Evolutionary conservation across 2,888 invertebrate genomes (phyloP).

Genomic region (Lepas anatifera): DNA sequence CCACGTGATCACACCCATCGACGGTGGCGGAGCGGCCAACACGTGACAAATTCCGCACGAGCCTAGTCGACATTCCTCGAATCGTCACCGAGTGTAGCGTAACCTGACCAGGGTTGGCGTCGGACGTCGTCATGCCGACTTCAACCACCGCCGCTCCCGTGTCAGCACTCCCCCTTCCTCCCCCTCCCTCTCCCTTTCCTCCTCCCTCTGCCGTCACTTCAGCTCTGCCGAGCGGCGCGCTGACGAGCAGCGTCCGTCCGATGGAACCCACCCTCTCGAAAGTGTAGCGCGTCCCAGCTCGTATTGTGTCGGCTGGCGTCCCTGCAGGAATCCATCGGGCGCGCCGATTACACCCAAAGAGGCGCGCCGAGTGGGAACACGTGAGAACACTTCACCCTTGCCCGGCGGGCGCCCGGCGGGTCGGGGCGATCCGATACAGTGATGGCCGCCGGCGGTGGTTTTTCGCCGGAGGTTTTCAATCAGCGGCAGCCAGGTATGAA

Average conservation of each 20-base stretch:
- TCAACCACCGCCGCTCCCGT: background rate
- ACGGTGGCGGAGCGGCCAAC: too few relatives aligned
- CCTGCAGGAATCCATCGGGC: background rate
- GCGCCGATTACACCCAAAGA: background rate
- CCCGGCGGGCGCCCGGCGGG: background rate
- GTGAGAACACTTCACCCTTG: slow-evolving; percentile 6
- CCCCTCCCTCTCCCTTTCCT: background rate
- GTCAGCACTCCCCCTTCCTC: background rate
- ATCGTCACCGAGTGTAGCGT: too few relatives aligned
- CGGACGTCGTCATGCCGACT: too few relatives aligned
- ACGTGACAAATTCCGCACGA: too few relatives aligned
- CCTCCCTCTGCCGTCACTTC: too few relatives aligned
- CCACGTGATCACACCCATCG: too few relatives aligned
- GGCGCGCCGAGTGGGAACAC: too few relatives aligned
- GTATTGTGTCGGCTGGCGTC: background rate
- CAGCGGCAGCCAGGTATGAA: slow-evolving; percentile 8
- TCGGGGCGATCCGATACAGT: background rate
- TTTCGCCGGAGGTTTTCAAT: background rate
- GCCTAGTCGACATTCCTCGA: too few relatives aligned
- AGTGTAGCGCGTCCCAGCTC: background rate
- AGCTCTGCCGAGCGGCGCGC: background rate
- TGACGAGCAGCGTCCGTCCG: background rate
- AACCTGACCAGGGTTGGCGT: too few relatives aligned
- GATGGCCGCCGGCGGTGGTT: background rate
- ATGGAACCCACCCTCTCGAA: background rate